These are phyloP conservation scores for Lytechinus variegatus DNA, from an alignment of 35 echinoderm and acorn worm species.

Conservation along the genomic window DNA sequence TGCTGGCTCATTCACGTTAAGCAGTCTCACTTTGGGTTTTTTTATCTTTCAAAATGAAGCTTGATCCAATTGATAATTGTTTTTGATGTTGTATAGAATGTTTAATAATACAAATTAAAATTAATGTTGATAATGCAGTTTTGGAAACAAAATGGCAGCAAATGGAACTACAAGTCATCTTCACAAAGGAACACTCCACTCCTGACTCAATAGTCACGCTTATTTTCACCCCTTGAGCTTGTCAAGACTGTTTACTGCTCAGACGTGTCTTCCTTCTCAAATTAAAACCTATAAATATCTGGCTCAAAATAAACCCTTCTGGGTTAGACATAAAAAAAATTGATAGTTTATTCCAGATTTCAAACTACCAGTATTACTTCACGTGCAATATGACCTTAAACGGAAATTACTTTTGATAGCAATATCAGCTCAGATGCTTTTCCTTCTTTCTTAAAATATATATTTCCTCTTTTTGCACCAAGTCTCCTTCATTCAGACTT, in stretches of 20 bases:
- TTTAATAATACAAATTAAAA: no score
- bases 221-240: not conserved
- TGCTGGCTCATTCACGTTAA: no score
- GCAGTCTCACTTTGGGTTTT: no score
- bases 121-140: no score
- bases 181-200: not conserved
- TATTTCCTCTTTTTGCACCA: no score
- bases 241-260: not conserved
- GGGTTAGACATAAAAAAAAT: not conserved
- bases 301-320: not conserved
- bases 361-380: not conserved
- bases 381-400: not conserved
- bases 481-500: no score
- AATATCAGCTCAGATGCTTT: no score
- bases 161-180: not conserved
- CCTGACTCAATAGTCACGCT: not conserved
- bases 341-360: not conserved
- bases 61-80: no score
- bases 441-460: no score
- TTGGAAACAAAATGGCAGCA: no score
- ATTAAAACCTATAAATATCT: constrained; percentile 1
- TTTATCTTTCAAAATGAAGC: no score
- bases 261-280: constrained; percentile 11
- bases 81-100: no score
- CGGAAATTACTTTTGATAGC: not conserved